phyloP scores from a whole-genome alignment of 2,797 vertebrate species.

The Rachycentron canadum region DNA sequence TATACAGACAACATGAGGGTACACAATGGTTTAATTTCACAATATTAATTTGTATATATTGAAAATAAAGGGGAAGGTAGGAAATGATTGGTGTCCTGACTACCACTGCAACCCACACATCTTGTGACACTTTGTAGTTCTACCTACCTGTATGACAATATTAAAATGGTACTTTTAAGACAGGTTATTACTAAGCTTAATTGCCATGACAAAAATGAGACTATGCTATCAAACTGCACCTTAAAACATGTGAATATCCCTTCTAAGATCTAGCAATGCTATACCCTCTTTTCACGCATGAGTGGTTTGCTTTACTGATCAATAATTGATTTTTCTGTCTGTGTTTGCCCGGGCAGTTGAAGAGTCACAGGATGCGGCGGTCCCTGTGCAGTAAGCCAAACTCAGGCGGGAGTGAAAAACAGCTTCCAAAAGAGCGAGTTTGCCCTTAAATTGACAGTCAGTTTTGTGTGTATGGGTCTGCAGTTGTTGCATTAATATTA shows the following conservation, averaged over 20 bases:
- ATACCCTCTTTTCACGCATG: constrained; percentile 68
- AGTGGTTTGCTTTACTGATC: constrained; percentile 70
- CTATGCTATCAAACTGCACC: constrained; percentile 39
- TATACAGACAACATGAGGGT: neutral
- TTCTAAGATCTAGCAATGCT: constrained; percentile 34
- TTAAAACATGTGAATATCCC: constrained; percentile 51
- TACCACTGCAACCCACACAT: neutral
- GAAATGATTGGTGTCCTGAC: neutral
- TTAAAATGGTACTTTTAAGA: constrained; percentile 24
- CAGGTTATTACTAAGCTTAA: constrained; percentile 29
- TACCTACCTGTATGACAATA: neutral
- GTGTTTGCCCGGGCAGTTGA: constrained; percentile 66
- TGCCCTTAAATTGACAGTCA: constrained; percentile 77
- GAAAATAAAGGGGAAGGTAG: neutral
- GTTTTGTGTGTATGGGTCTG: constrained; percentile 70
- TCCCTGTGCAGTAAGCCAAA: constrained; percentile 69
- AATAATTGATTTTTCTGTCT: constrained; percentile 81
- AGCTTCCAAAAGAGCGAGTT: constrained; percentile 70
- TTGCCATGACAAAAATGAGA: constrained; percentile 27
- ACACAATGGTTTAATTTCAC: neutral
- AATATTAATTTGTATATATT: neutral
- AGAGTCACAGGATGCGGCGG: constrained; percentile 65
- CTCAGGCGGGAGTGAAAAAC: constrained; percentile 64
- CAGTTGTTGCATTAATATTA: constrained; percentile 84
- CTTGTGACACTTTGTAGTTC: constrained; percentile 23